phyloP scores from a whole-genome alignment of 2,113 vertebrate species.

The Pterocles burchelli region DNA sequence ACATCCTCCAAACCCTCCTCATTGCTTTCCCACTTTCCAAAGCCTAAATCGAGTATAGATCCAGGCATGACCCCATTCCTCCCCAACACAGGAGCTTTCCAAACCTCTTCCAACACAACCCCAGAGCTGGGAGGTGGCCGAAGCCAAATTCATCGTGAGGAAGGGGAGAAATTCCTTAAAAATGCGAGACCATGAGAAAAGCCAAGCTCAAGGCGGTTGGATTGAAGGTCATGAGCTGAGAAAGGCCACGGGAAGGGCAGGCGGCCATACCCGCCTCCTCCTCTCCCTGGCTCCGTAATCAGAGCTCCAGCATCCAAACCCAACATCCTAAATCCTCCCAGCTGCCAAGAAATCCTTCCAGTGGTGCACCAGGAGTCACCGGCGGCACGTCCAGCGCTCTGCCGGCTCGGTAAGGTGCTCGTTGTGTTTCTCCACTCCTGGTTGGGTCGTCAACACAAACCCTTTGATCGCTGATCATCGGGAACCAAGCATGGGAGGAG shows the following conservation, averaged over 20 bases:
- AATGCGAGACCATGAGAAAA: background rate
- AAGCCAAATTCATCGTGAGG: fast-evolving
- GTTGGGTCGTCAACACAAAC: fast-evolving
- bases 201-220: background rate
- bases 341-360: background rate
- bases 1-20: background rate
- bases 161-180: background rate
- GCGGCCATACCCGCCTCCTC: background rate
- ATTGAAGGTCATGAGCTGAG: background rate
- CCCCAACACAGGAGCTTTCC: background rate
- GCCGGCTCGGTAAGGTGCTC: fast-evolving
- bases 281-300: background rate
- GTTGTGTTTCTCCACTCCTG: background rate
- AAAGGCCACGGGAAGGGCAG: background rate
- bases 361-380: background rate
- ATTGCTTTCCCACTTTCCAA: too few species aligned
- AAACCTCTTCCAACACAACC: background rate
- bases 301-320: background rate
- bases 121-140: background rate
- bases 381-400: background rate
- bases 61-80: background rate
- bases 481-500: background rate
- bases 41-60: fast-evolving
- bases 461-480: background rate
- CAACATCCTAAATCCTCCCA: background rate